These are phyloP conservation scores for Bradypodion ventrale DNA, from an alignment of 2,797 vertebrate genomes.

Conservation along the genomic window DNA sequence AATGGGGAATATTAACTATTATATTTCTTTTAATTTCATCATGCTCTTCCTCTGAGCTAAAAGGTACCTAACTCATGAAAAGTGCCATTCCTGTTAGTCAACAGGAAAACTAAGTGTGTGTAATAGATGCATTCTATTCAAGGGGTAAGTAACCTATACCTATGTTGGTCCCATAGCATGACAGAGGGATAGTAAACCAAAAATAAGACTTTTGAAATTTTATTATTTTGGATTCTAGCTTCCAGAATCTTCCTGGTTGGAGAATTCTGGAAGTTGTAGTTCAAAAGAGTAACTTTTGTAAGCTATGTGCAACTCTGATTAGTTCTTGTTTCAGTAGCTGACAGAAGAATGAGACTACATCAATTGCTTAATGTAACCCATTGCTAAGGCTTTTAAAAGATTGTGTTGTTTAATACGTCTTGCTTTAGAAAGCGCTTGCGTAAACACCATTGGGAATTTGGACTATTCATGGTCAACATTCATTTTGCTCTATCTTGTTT, in stretches of 20 bases:
- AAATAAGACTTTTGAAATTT: no score
- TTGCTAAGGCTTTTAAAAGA: constrained; percentile 24
- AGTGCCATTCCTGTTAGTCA: neutral
- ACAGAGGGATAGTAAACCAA: neutral
- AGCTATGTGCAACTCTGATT: neutral
- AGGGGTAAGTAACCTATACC: neutral
- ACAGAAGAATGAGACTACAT: neutral
- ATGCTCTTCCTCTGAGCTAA: neutral
- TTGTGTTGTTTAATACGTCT: constrained; percentile 44
- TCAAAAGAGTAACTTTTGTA: neutral
- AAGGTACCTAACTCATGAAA: neutral
- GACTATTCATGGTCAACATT: constrained; percentile 68
- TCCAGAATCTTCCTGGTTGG: neutral
- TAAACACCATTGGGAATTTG: constrained; percentile 66
- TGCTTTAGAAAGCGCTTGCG: constrained; percentile 47
- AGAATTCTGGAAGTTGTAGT: neutral
- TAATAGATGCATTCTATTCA: neutral
- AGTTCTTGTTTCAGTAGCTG: neutral
- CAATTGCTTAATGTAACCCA: neutral
- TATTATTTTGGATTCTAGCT: neutral
- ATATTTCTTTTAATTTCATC: neutral
- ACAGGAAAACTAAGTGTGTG: neutral
- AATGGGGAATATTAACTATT: neutral
- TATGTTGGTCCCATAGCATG: neutral
- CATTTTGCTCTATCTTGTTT: constrained; percentile 58